A percentile compares a stretch with the other conserved stretches of the same genome.
Evolutionary conservation across 2,888 invertebrate genomes (phyloP).

Genomic region (Loripinus fragilis): DNA sequence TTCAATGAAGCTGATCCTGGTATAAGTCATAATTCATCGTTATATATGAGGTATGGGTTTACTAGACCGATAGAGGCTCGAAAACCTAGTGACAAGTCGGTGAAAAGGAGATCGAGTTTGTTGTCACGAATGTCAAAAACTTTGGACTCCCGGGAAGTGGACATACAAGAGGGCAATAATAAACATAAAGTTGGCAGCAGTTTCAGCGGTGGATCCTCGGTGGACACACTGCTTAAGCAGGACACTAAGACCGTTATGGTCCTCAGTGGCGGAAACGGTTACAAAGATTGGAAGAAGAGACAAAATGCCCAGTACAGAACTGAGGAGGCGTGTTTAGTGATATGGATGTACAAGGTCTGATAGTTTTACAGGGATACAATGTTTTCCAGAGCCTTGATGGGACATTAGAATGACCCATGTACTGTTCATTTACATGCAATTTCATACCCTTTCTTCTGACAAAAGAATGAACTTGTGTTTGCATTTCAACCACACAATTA

Average conservation of each 20-base stretch:
- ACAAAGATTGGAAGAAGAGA: constrained; percentile 72
- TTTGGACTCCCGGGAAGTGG: background rate
- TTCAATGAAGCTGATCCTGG: background rate
- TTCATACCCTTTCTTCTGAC: too few relatives aligned
- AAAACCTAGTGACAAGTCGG: constrained; percentile 29
- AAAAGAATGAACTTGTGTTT: too few relatives aligned
- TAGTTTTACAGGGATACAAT: too few relatives aligned
- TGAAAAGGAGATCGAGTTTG: constrained; percentile 3
- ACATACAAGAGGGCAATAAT: constrained; percentile 4
- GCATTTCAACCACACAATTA: too few relatives aligned
- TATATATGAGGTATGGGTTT: constrained; percentile 32
- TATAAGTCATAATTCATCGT: background rate
- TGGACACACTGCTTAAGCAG: constrained; percentile 60
- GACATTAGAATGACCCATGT: too few relatives aligned
- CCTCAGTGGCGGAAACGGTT: constrained; percentile 80
- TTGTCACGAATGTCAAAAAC: background rate
- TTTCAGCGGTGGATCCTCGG: constrained; percentile 41
- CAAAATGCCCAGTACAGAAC: constrained; percentile 52
- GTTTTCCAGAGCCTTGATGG: too few relatives aligned
- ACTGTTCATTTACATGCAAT: too few relatives aligned
- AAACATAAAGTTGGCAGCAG: constrained; percentile 39
- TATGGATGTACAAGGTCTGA: constrained; percentile 77
- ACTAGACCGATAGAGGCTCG: constrained; percentile 9
- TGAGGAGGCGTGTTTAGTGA: constrained; percentile 72
- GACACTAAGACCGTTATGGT: constrained; percentile 77